phyloP scores from a whole-genome alignment of 2,113 vertebrate genomes.

The Platysternon megacephalum region DNA sequence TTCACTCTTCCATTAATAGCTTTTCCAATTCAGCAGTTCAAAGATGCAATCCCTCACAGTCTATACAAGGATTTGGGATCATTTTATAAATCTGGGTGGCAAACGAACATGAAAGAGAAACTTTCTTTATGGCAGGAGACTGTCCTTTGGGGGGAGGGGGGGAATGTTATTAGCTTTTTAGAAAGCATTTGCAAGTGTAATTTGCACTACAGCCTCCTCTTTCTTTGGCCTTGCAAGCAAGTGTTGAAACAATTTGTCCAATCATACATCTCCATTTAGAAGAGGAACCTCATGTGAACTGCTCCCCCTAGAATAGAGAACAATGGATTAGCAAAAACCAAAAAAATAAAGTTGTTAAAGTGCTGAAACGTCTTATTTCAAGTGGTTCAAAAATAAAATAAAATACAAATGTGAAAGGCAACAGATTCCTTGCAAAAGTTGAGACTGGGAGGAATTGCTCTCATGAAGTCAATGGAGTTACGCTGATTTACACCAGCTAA shows the following conservation, averaged over 20 bases:
- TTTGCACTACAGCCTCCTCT: constrained; percentile 64
- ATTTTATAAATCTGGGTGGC: constrained; percentile 69
- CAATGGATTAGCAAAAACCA: not conserved
- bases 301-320: constrained; percentile 42
- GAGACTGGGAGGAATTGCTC: constrained; percentile 20
- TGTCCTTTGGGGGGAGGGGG: constrained; percentile 19
- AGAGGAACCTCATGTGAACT: constrained; percentile 41
- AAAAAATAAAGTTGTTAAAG: not conserved
- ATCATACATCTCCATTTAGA: constrained; percentile 37
- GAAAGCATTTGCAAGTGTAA: constrained; percentile 69
- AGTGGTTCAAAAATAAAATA: not conserved
- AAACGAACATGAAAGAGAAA: constrained; percentile 56
- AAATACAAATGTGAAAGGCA: constrained; percentile 33
- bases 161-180: constrained; percentile 61
- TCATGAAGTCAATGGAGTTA: not conserved
- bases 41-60: constrained; percentile 54
- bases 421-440: not conserved
- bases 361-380: constrained; percentile 21
- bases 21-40: constrained; percentile 61
- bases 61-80: constrained; percentile 66
- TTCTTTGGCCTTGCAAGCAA: constrained; percentile 54
- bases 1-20: constrained; percentile 48
- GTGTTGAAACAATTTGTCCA: constrained; percentile 49
- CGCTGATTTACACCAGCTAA: not conserved
- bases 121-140: constrained; percentile 43